Evolutionary conservation across 2,797 vertebrate genomes (phyloP), one percentile per base, ranked within the genome.

Genomic region (Hyperoplus immaculatus): DNA sequence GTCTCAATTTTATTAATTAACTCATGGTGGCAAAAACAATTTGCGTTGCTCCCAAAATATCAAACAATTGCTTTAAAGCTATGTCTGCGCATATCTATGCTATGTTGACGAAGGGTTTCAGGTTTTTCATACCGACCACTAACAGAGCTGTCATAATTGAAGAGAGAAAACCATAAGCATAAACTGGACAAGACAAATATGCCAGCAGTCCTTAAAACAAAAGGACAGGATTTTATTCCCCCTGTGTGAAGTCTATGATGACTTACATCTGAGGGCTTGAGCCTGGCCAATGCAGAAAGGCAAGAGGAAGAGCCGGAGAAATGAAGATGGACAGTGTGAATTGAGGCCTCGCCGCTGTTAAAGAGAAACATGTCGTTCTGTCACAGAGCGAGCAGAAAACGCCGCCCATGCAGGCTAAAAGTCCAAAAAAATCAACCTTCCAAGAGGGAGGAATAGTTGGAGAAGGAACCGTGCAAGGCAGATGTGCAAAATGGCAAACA

Each of bases 401-500:
- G 1, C 29, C 2, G 4, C 15, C 64, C 16, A 9, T 38, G 13
- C 57, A 15, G 69, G 13, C 4, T 6, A 29, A 1, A 62, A 39
- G 8, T 49, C 13, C 0, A 49, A 62, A 78, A 56, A 75, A 51
- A 0, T 43, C 57, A 13, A 29, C 29, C 29, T 29, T 29, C 29
- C 12, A 18, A 64, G 59, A 49, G 21, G 55, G 43, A 78, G 55
- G 56, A 77, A 63, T 65, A n/a, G 64, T 69, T 68, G 38, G 50
- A 62, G 55, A 57, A 12, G 42, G 77, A 81, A 69, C 58, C 74
- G 66, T 85, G 81, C 3, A 14, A 61, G 63, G 69, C 81, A 87
- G 83, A 87, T 89, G 87, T 89, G 83, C 58, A 75, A 88, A 29
- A 78, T 82, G 29, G 8, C 68, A 82, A 81, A 78, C 84, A 84